Conservation (phyloP, 2,797 vertebrate genomes). For the Mus caroli region DNA sequence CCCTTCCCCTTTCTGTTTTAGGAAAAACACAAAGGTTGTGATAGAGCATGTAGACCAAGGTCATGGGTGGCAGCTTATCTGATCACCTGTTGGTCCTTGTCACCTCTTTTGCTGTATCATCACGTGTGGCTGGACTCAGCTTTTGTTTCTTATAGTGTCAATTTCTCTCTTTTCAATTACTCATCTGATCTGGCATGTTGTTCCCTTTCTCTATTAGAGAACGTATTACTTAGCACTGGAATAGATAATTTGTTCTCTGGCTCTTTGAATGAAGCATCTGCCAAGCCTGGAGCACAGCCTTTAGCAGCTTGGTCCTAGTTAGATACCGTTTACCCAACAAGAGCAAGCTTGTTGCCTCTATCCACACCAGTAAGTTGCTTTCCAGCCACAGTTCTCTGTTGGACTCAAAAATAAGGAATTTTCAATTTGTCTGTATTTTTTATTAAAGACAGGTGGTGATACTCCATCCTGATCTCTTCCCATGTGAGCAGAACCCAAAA, state of each 20-base stretch:
- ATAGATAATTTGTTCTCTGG: background rate
- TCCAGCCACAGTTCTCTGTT: background rate
- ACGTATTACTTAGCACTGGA: background rate
- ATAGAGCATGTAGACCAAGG: background rate
- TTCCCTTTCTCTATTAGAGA: background rate
- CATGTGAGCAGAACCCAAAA: background rate
- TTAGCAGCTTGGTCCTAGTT: background rate
- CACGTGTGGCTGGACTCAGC: background rate
- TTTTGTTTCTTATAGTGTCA: background rate
- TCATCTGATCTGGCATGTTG: background rate
- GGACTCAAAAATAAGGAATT: background rate
- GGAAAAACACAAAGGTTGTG: constrained; percentile 45
- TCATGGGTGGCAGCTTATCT: background rate
- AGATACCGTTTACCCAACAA: background rate
- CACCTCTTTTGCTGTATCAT: background rate
- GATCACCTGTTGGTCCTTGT: background rate
- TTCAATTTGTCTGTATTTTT: background rate
- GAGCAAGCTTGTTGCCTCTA: background rate
- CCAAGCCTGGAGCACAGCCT: background rate
- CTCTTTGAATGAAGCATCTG: background rate
- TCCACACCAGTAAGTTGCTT: background rate
- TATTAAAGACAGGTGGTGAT: background rate
- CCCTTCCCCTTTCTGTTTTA: constrained; percentile 38
- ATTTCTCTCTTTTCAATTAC: background rate
- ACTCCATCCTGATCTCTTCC: background rate